Conservation (phyloP, 2,797 vertebrate species). For the Gymnothorax reevesii region DNA sequence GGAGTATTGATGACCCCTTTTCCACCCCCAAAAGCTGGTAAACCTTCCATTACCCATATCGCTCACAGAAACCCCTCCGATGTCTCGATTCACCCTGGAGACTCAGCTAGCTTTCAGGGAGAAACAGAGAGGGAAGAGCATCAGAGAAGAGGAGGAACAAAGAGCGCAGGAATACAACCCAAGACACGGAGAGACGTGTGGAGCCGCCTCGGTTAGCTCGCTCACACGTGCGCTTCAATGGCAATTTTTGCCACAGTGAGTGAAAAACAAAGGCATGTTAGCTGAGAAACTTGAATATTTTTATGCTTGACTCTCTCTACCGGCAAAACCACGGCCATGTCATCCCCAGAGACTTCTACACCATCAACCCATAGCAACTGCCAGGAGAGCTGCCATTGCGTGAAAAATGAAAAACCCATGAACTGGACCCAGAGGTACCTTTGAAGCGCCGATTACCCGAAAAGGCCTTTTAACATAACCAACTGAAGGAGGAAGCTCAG, state of each 20-base stretch:
- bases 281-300: conserved; percentile 27
- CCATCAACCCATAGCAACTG: conserved; percentile 32
- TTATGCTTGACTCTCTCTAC: neutral
- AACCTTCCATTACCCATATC: conserved; percentile 64
- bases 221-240: conserved; percentile 32
- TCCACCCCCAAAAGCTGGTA: conserved; percentile 61
- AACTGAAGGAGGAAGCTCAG: neutral
- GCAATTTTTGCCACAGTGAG: conserved; percentile 45
- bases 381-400: conserved; percentile 30
- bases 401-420: neutral
- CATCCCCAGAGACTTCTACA: conserved; percentile 33
- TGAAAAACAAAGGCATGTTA: conserved; percentile 62
- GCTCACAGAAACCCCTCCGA: conserved; percentile 56
- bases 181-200: conserved; percentile 58
- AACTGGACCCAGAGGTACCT: neutral
- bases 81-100: conserved; percentile 63
- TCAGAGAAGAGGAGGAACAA: conserved; percentile 54
- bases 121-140: conserved; percentile 2
- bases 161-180: conserved; percentile 63
- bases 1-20: conserved; percentile 46
- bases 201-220: conserved; percentile 39
- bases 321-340: conserved; percentile 27
- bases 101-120: conserved; percentile 49
- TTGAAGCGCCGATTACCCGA: neutral
- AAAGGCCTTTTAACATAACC: neutral